phyloP scores from a whole-genome alignment of 35 echinoderm and acorn worm species.

The Apostichopus californicus region DNA sequence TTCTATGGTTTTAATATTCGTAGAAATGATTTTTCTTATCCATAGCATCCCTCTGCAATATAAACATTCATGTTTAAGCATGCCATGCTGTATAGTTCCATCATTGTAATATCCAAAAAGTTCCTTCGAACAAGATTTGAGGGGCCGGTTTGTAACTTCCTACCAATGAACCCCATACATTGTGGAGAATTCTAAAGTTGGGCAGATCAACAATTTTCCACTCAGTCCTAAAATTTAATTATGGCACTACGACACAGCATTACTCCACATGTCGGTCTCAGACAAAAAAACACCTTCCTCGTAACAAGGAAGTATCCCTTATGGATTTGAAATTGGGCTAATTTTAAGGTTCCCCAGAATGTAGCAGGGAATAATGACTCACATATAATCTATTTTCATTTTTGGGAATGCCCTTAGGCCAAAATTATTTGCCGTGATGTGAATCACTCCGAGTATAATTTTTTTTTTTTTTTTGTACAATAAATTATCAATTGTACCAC shows the following conservation, averaged over 20 bases:
- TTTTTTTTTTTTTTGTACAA: neutral
- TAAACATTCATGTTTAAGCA: no score
- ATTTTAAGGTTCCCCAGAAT: neutral
- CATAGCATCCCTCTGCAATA: no score
- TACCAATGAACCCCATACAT: no score
- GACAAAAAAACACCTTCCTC: neutral
- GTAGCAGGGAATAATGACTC: neutral
- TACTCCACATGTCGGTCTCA: neutral
- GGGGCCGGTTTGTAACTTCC: no score
- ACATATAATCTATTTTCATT: neutral
- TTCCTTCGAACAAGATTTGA: no score
- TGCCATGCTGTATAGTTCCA: no score
- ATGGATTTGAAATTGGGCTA: neutral
- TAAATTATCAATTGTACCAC: neutral
- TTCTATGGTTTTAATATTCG: no score
- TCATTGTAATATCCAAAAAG: no score
- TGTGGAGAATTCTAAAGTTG: neutral
- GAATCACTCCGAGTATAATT: neutral
- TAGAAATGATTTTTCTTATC: no score
- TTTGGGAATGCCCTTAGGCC: neutral
- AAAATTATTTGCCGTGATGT: neutral
- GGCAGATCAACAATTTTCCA: neutral
- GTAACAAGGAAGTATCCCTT: neutral
- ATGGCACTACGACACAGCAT: neutral
- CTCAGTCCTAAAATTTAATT: neutral